phyloP scores from a whole-genome alignment of 2,113 vertebrate genomes.

The Gavia stellata region DNA sequence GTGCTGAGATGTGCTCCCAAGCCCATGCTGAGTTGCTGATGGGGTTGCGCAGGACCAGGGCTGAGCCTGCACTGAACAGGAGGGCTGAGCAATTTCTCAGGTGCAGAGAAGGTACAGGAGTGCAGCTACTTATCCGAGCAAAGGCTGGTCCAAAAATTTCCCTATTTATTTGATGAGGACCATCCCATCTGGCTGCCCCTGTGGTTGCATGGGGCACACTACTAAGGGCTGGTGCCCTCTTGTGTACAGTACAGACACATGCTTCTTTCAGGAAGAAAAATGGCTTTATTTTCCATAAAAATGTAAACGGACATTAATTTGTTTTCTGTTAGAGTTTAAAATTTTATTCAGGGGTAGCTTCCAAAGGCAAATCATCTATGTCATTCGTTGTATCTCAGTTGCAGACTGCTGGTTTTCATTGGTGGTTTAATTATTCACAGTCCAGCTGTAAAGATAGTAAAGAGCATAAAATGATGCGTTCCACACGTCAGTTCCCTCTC shows the following conservation, averaged over 20 bases:
- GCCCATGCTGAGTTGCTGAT: not conserved
- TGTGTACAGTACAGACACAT: not conserved
- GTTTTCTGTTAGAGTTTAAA: conserved; percentile 29
- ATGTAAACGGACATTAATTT: not conserved
- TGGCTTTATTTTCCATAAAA: not conserved
- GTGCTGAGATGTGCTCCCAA: not conserved
- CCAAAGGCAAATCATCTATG: conserved; percentile 12
- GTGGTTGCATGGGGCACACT: not conserved
- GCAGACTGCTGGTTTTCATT: not conserved
- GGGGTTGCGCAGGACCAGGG: accelerated
- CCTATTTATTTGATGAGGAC: not conserved
- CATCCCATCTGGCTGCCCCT: not conserved
- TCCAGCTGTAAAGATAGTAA: conserved; percentile 13
- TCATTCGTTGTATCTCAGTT: not conserved
- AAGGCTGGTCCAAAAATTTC: not conserved
- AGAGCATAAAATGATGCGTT: not conserved
- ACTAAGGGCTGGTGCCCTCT: conserved; percentile 29
- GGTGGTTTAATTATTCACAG: conserved; percentile 46
- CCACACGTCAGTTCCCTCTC: not conserved
- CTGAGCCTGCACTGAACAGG: not conserved
- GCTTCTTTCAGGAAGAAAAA: not conserved
- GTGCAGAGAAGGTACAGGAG: not conserved
- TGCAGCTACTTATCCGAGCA: not conserved
- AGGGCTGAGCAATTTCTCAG: not conserved
- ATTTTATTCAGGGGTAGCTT: not conserved